Evolutionary conservation across 2,888 invertebrate genomes (phyloP), one percentile per base, ranked within the genome.

Genomic region (Amphipyra tragopoginis): DNA sequence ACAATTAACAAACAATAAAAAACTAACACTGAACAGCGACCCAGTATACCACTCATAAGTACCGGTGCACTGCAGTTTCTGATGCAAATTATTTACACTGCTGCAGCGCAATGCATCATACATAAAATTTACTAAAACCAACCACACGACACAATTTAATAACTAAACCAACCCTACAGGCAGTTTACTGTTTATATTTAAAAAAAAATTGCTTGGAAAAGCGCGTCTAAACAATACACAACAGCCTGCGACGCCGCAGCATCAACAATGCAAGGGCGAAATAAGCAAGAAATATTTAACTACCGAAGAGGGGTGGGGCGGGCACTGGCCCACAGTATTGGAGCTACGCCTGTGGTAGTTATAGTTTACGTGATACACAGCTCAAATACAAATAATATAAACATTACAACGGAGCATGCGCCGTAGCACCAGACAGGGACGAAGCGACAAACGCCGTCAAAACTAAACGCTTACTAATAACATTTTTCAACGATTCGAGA

Each of bases 251-350:
- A 85, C 92, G 93, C 90, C 86, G 90, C 94, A 90, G 91, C 87
- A 93, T 94, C 95, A 95, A 95, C 95, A 95, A 95, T 95, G 95
- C 95, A 94, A 88, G 88, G 90, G 92, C 94, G 95, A 94, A 94
- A 95, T 93, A 95, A 95, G 95, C 95, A 95, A 95, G 95, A 94
- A 95, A 95, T 95, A 95, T 95, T 95, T 95, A 95, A 95, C 95
- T 94, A 94, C 93, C 92, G 87, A 82, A 72, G 92, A 84, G 92
- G 93, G 92, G 91, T 84, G 90, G 93, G 94, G 93, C 90, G 92
- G 89, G 87, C 87, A 81, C 87, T 88, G 91, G 90, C 92, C 93
- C 93, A 90, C 93, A 93, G 94, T 93, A 93, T 94, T 94, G 94
- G 95, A 90, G 94, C 92, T 93, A 90, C 90, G 93, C 88, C 93